phyloP scores from a whole-genome alignment of 1,140 invertebrate genomes.

The Cyphomyrmex costatus region DNA sequence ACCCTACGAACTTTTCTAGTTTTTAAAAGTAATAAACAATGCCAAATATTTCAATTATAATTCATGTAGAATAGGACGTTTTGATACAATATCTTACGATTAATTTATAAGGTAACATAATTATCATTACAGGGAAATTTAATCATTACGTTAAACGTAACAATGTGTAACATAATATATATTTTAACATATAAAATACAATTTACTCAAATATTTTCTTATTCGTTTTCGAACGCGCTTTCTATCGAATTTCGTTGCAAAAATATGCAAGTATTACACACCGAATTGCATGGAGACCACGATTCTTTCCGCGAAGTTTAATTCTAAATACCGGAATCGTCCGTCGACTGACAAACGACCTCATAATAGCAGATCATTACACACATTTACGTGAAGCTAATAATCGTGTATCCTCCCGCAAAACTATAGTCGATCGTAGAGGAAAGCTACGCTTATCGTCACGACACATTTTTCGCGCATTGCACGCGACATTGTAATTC shows the following conservation, averaged over 20 bases:
- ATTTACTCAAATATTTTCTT: slow-evolving; percentile 11
- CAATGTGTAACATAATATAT: slow-evolving; percentile 1
- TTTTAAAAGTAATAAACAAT: background rate
- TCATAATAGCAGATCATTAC: slow-evolving; percentile 48
- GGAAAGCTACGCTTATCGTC: slow-evolving; percentile 39
- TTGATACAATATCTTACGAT: background rate
- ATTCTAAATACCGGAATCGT: slow-evolving; percentile 48
- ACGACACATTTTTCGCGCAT: slow-evolving; percentile 58
- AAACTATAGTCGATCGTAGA: slow-evolving; percentile 26
- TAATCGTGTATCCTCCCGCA: slow-evolving; percentile 48
- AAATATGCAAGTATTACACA: slow-evolving; percentile 6
- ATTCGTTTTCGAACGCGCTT: background rate
- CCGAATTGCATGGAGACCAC: background rate
- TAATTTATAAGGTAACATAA: slow-evolving; percentile 30
- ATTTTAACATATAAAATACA: background rate
- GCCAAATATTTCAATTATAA: slow-evolving; percentile 17
- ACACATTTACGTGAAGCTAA: slow-evolving; percentile 60
- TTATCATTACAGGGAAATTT: slow-evolving; percentile 20
- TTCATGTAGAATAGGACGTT: slow-evolving; percentile 7
- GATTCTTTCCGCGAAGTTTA: slow-evolving; percentile 33
- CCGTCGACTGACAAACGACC: slow-evolving; percentile 43
- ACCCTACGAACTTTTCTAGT: background rate
- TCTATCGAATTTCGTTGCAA: background rate
- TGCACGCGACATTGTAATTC: slow-evolving; percentile 58
- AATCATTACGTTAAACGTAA: slow-evolving; percentile 16